These are phyloP conservation scores for Agrochola lychnidis DNA, from an alignment of 2,888 invertebrate genomes.

Conservation along the genomic window DNA sequence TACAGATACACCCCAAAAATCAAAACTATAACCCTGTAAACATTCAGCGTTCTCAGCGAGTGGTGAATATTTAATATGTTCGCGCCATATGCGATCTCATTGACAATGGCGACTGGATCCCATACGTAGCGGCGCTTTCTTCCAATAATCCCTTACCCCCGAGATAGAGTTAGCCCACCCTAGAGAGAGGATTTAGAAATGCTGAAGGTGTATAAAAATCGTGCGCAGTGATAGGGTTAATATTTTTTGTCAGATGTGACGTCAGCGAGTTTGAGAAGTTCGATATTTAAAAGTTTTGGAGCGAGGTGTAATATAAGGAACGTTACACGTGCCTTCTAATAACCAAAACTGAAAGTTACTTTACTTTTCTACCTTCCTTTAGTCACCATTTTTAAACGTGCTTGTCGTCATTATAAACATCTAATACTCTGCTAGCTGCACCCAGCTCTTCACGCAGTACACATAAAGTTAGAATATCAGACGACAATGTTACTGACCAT, in stretches of 20 bases:
- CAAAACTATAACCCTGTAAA: slow-evolving; percentile 63
- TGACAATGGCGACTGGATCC: slow-evolving; percentile 78
- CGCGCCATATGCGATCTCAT: slow-evolving; percentile 79
- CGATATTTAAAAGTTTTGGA: slow-evolving; percentile 33
- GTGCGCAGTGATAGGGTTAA: slow-evolving; percentile 65
- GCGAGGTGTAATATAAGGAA: neutral
- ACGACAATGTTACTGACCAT: fast-evolving
- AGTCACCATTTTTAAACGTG: no score
- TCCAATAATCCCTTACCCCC: slow-evolving; percentile 81
- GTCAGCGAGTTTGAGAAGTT: slow-evolving; percentile 53
- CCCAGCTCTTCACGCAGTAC: neutral
- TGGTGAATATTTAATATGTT: slow-evolving; percentile 84
- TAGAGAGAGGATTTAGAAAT: slow-evolving; percentile 75
- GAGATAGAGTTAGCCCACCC: slow-evolving; percentile 78
- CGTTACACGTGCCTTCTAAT: neutral
- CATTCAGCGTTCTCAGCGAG: slow-evolving; percentile 66
- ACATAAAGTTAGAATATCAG: neutral
- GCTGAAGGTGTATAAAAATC: slow-evolving; percentile 68
- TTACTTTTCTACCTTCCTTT: neutral
- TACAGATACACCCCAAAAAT: slow-evolving; percentile 56
- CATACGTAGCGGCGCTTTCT: slow-evolving; percentile 74
- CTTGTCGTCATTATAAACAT: neutral
- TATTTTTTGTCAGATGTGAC: slow-evolving; percentile 59
- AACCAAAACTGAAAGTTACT: neutral
- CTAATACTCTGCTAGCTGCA: neutral